phyloP scores from a whole-genome alignment of 92 coral and sea anemone genomes.

The Micromussa lordhowensis region DNA sequence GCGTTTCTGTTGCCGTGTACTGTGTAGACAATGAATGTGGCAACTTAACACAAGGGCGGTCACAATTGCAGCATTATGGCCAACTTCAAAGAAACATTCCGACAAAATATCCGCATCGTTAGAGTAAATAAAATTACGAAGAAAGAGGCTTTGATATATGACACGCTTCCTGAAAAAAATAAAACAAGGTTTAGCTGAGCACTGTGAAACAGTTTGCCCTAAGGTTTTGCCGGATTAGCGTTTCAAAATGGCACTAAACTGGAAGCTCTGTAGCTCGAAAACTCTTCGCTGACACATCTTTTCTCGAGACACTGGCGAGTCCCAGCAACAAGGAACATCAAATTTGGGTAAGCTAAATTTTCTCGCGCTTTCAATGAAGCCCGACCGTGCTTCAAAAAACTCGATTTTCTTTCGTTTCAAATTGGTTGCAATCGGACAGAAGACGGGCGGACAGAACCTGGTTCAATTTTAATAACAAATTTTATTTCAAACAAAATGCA shows the following conservation, averaged over 20 bases:
- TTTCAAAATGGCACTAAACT: background rate
- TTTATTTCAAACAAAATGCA: background rate
- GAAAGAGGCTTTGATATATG: background rate
- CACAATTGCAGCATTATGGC: background rate
- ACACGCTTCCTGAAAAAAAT: background rate
- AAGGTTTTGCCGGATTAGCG: background rate
- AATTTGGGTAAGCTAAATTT: constrained; percentile 4
- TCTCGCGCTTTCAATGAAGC: background rate
- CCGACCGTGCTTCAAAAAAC: background rate
- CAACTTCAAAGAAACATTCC: constrained; percentile 21
- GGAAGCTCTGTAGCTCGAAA: background rate
- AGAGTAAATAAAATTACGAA: constrained; percentile 13
- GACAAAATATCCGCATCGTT: constrained; percentile 22
- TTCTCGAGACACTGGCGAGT: background rate
- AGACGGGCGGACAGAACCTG: background rate
- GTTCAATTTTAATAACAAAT: background rate
- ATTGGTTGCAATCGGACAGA: background rate
- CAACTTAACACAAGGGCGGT: background rate
- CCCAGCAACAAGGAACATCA: background rate
- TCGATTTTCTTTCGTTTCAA: background rate
- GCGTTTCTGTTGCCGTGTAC: background rate
- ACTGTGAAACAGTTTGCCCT: background rate
- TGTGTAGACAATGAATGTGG: background rate
- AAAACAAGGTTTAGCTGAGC: background rate
- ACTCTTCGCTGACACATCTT: background rate